phyloP scores from a whole-genome alignment of 2,888 invertebrate genomes.

The Thymelicus acteon region DNA sequence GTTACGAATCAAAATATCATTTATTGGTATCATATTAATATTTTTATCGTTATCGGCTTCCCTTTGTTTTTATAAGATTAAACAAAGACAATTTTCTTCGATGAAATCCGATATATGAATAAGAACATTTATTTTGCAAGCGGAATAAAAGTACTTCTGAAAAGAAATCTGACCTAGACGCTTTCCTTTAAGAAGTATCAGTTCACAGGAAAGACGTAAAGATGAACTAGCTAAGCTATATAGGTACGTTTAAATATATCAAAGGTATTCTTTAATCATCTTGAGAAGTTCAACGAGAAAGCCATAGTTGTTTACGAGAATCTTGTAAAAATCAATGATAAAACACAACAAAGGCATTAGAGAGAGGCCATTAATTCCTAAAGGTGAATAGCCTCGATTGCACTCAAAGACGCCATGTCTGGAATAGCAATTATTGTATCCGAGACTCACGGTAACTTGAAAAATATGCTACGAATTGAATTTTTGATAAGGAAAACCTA shows the following conservation, averaged over 20 bases:
- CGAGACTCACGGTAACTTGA: slow-evolving; percentile 49
- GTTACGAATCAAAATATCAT: slow-evolving; percentile 30
- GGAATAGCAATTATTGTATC: slow-evolving; percentile 77
- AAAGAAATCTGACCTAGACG: too few relatives aligned
- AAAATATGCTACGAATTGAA: slow-evolving; percentile 41
- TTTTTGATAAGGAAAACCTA: slow-evolving; percentile 26
- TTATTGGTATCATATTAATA: slow-evolving; percentile 14
- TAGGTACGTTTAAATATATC: too few relatives aligned
- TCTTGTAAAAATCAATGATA: slow-evolving; percentile 61
- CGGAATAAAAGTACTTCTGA: too few relatives aligned
- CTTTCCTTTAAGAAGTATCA: too few relatives aligned
- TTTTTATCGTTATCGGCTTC: background rate
- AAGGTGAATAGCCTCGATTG: slow-evolving; percentile 73
- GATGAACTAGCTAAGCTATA: too few relatives aligned
- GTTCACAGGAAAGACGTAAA: too few relatives aligned
- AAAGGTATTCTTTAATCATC: too few relatives aligned
- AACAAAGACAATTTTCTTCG: background rate
- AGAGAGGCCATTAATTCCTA: slow-evolving; percentile 72
- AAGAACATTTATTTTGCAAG: too few relatives aligned
- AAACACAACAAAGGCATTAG: slow-evolving; percentile 66
- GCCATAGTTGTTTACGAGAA: slow-evolving; percentile 53
- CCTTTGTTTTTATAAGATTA: background rate
- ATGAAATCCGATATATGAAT: too few relatives aligned
- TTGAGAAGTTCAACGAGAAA: slow-evolving; percentile 17
- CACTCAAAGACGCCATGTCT: slow-evolving; percentile 66